A percentile compares a stretch with the other conserved stretches of the same genome.
Conservation (phyloP, 2,797 vertebrate species). For the Ciconia nigra region DNA sequence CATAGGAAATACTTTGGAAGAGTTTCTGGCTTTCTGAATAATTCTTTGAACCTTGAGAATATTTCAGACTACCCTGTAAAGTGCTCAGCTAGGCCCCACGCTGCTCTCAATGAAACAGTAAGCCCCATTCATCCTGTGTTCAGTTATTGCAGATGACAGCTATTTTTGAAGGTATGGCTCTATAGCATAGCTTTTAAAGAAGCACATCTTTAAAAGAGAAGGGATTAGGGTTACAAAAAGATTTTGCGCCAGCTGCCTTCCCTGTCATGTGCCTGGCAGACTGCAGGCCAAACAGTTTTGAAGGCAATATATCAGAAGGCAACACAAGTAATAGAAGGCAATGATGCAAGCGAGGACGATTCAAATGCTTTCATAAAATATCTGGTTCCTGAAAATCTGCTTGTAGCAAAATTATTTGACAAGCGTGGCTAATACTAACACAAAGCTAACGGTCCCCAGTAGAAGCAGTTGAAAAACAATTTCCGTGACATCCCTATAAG, state of each 20-base stretch:
- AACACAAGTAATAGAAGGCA: background rate
- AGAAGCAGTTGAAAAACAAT: background rate
- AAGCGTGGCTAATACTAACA: background rate
- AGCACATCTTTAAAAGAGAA: background rate
- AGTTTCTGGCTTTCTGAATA: background rate
- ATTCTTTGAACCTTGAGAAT: background rate
- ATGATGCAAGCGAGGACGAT: background rate
- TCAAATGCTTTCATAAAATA: background rate
- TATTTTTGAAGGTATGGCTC: background rate
- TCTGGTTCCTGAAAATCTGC: background rate
- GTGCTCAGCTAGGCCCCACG: background rate
- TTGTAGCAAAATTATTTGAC: background rate
- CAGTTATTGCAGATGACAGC: background rate
- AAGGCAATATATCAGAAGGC: background rate
- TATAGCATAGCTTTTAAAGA: background rate
- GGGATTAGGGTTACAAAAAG: background rate
- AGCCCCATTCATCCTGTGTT: fast-evolving
- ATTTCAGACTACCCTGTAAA: background rate
- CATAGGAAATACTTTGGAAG: background rate
- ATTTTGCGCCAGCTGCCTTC: background rate
- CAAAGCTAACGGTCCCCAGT: background rate
- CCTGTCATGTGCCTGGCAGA: background rate
- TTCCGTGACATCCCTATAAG: background rate
- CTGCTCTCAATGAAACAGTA: background rate
- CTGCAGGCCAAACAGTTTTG: background rate